Base-by-base conservation (phyloP, 2,113 vertebrate genomes). In the Rafetus swinhoei region DNA sequence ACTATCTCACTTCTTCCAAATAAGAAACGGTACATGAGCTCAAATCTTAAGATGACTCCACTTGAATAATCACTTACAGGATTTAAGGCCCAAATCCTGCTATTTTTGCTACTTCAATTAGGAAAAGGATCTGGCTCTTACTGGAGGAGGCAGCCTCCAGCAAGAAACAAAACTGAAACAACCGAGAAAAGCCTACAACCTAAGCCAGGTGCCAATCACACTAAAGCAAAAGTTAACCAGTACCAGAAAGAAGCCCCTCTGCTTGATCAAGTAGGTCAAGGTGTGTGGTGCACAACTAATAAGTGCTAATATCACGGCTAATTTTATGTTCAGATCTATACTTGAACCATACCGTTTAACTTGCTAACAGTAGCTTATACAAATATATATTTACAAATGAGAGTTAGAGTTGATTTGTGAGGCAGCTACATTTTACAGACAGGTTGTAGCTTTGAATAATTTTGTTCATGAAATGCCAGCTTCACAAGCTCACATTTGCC, bases 401-500 rank as follows among this genome's bases (percentile, higher is more conserved):
- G 21, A 29, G 82, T 85, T 76, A 50, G 24, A 81, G 85, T 55
- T 95, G 25, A 77, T 56, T 95, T 94, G 89, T 85, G 81, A 83
- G 96, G 82, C 82, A 87, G 90, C 80, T 88, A 54, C 54, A 74
- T 80, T 89, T 53, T 82, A 60, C 81, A 97, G 87, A 84, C 35
- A 88, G 53, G 76, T 69, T 83, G 81, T 79, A 88, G 86, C 25
- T 95, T 87, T 81, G 90, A 86, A 91, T 69, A 62, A 89, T 92
- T 93, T 90, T 60, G 94, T 86, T 94, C 94, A 65, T 72, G 2
- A n/a, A 95, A 74, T 69, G 76, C 84, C 24, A 79, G 88, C 84
- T 82, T 79, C 81, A 93, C 22, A 86, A 90, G 87, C 14, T 94
- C 93, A 57, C 77, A 90, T 92, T 82, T 87, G 76, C 94, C 29